Base-by-base conservation (phyloP, 2,797 vertebrate species). In the Perodicticus potto region DNA sequence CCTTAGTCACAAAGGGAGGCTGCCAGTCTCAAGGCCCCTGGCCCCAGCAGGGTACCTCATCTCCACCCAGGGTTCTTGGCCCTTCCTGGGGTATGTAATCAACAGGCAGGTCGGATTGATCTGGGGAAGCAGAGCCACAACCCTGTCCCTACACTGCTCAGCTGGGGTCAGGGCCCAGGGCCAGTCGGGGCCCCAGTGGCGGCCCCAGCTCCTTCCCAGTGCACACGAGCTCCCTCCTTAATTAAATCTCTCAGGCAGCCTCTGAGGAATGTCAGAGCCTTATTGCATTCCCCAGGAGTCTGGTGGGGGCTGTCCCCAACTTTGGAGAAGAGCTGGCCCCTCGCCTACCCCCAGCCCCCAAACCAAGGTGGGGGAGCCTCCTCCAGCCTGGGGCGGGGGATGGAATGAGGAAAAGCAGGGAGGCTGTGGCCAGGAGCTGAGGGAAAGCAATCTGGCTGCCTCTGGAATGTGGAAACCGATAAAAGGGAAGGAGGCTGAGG, bases 171-270 rank as follows among this genome's bases (percentile, higher is more conserved):
- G 86, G 74, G 82, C 84, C 65, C 37, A 61, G 78, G 63, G 80
- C 85, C 57, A 89, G 43, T 10, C 83, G 70, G 49, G 20, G 0
- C 92, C 45, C 82, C 89, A 77, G 22, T 9, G 55, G 57, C 76
- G 1, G 45, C 84, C 65, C 65, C 65, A 76, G 57, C 65, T 93
- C 88, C 96, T 67, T 88, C 13, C 53, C 92, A 0, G 1, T 77
- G 19, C 13, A 88, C 89, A 97, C 98, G 95, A 97, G 96, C 94
- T 96, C 96, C 97, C 97, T 93, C 95, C 97, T 98, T 99, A 99
- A 99, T 99, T 99, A 99, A 99, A 99, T 99, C 98, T 99, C 99
- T 98, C 98, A 98, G 99, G 99, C 99, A 99, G 98, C 98, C 89
- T 98, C 94, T 92, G 97, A 99, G 99, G 99, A 99, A 99, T 99